Evolutionary conservation across 2,888 invertebrate genomes (phyloP).

Genomic region (Clanis bilineata): DNA sequence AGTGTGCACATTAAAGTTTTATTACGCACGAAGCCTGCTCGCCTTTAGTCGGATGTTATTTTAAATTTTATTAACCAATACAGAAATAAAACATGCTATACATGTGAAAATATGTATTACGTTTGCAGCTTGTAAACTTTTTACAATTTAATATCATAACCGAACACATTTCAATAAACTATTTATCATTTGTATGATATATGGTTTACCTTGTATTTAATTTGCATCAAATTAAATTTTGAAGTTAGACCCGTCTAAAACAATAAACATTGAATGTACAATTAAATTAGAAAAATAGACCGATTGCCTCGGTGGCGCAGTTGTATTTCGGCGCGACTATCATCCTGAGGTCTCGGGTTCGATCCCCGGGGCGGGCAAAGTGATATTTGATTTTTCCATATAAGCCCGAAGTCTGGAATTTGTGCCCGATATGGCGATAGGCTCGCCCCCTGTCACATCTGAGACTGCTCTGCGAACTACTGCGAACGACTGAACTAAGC

Average conservation of each 20-base stretch:
- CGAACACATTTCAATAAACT: background rate
- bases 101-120: background rate
- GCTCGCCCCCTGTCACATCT: no score
- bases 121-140: background rate
- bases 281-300: background rate
- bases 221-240: background rate
- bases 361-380: no score
- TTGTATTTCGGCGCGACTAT: no score
- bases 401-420: no score
- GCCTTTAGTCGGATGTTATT: conserved; percentile 4
- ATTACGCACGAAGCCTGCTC: conserved; percentile 26
- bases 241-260: background rate
- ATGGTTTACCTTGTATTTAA: background rate
- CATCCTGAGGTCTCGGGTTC: no score
- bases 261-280: background rate
- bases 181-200: background rate
- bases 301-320: background rate
- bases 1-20: conserved; percentile 46
- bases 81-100: conserved; percentile 24
- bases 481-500: no score
- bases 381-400: no score
- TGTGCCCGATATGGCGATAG: no score
- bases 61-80: conserved; percentile 26
- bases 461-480: no score
- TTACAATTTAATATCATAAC: background rate